Evolutionary conservation across 2,113 vertebrate species (phyloP), one percentile per base, ranked within the genome.

Genomic region (Narcine bancroftii): DNA sequence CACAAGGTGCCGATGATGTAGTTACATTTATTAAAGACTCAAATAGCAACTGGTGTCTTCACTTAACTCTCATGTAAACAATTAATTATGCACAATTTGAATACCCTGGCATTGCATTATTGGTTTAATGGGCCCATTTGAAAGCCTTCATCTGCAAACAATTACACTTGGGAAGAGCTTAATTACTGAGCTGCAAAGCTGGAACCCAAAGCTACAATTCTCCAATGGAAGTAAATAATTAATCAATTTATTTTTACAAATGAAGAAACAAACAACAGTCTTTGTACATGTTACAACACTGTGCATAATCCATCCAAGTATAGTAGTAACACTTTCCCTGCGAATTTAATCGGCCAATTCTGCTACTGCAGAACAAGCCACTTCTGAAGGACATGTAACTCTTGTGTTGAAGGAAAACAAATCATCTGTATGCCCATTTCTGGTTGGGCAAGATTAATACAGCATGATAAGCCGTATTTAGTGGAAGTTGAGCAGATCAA

Each of bases 201-300:
- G 50, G 53, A 85, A 60, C 81, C 36, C 81, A 36, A 47, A 50
- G 81, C 81, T 85, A 53, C 81, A 87, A 87, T 87, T 63, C 81
- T 87, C 53, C 19, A 87, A 87, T 53, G 15, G 53, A 87, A 63
- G 53, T 60, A 60, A 87, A 63, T 36, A 60, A 87, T 87, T 56
- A 85, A 85, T 85, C 81, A 36, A 87, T 63, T 87, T 87, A 63
- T 60, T 87, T 60, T 87, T 87, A 87, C 81, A 87, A 87, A 85
- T 60, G 53, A 26, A n/a, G 17, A 87, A 21, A 87, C 60, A 87
- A 87, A 60, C 81, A 87, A 63, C 60, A 2, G 53, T 87, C 15
- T 9, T 7, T 36, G 53, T 60, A n/a, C 53, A 36, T 87, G 72
- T 87, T 87, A 17, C 81, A 87, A 36, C 39, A n/a, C 36, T 87